Percentiles rank a stretch among this genome's conserved stretches.
Conservation (phyloP, 1,140 invertebrate species). For the Drosophila serrata region DNA sequence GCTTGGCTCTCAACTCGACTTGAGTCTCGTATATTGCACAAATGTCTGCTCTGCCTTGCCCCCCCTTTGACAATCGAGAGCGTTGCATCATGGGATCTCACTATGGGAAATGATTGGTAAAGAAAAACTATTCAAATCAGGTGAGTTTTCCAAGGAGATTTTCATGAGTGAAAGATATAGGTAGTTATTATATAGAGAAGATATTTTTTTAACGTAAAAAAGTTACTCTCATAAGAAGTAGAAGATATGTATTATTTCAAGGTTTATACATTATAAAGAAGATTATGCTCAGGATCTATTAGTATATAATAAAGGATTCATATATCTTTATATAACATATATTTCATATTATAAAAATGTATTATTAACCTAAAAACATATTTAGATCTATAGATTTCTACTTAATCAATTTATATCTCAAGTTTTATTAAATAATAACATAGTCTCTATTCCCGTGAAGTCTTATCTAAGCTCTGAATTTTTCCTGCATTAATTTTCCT, state of each 20-base stretch:
- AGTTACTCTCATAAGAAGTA: too few species aligned
- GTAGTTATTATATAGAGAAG: too few species aligned
- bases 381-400: not conserved
- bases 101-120: constrained; percentile 27
- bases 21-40: constrained; percentile 65
- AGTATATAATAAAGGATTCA: not conserved
- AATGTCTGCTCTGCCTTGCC: constrained; percentile 56
- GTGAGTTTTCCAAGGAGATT: not conserved
- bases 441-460: not conserved
- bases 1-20: constrained; percentile 49
- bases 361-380: not conserved
- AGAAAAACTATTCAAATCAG: constrained; percentile 8
- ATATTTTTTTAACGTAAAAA: not conserved
- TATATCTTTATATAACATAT: not conserved
- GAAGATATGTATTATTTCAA: too few species aligned
- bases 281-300: too few species aligned
- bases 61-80: constrained; percentile 42
- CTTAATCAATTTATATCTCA: not conserved
- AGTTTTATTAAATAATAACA: not conserved
- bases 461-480: not conserved
- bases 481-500: not conserved
- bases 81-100: constrained; percentile 49
- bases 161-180: not conserved
- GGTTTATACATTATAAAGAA: too few species aligned
- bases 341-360: not conserved